Percentiles rank a stretch among this genome's conserved stretches.
Evolutionary conservation across 2,797 vertebrate species (phyloP).

Genomic region (Xenops minutus): DNA sequence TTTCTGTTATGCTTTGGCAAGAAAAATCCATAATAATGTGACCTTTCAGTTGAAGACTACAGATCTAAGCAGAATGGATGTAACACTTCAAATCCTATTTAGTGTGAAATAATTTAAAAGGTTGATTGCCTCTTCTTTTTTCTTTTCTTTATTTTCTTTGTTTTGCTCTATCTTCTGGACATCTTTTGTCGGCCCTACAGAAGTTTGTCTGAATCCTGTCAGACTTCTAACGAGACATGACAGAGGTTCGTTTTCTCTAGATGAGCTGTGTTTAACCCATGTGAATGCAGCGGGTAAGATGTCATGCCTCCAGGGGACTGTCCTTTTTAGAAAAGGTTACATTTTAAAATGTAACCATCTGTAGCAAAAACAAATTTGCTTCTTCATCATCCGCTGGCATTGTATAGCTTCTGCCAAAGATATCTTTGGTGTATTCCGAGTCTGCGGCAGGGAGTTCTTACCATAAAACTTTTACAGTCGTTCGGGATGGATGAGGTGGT

Average conservation of each 20-base stretch:
- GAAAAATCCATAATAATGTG: slow-evolving; percentile 44
- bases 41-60: slow-evolving; percentile 45
- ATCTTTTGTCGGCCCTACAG: neutral
- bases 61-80: slow-evolving; percentile 1
- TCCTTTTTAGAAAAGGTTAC: slow-evolving; percentile 49
- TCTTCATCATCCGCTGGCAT: neutral
- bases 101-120: neutral
- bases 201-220: neutral
- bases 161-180: neutral
- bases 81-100: neutral
- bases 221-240: neutral
- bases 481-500: neutral
- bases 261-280: slow-evolving; percentile 12
- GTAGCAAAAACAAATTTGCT: slow-evolving; percentile 16
- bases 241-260: neutral
- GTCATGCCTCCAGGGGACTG: slow-evolving; percentile 8
- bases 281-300: neutral
- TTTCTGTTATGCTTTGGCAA: slow-evolving; percentile 13
- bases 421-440: neutral
- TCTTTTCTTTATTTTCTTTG: neutral
- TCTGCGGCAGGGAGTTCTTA: neutral
- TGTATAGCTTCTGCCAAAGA: neutral
- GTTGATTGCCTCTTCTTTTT: neutral
- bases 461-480: neutral
- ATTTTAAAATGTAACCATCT: slow-evolving; percentile 49